These are phyloP conservation scores for Galerucella nymphaeae DNA, from an alignment of 2,888 invertebrate genomes.

Conservation along the genomic window DNA sequence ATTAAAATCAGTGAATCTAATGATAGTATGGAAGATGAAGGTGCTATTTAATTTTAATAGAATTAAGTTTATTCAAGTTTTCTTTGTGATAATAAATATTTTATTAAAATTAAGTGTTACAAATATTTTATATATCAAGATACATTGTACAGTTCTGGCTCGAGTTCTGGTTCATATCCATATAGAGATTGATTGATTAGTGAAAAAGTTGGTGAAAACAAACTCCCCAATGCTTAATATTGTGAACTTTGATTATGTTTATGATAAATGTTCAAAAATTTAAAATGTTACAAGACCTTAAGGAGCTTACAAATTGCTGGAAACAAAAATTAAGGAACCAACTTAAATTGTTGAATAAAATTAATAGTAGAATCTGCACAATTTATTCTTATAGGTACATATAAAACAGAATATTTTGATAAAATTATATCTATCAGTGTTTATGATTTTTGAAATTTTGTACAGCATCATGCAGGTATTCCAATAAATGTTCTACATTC, in stretches of 20 bases:
- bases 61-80: too few relatives aligned
- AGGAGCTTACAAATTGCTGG: too few relatives aligned
- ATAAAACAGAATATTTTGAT: neutral
- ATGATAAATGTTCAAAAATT: too few relatives aligned
- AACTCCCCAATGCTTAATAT: too few relatives aligned
- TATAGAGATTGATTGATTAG: too few relatives aligned
- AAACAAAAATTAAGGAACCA: too few relatives aligned
- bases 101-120: neutral
- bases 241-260: too few relatives aligned
- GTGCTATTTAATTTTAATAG: neutral
- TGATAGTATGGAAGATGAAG: neutral
- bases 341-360: neutral
- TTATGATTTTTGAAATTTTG: conserved; percentile 48
- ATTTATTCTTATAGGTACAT: neutral
- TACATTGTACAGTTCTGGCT: too few relatives aligned
- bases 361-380: neutral
- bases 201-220: too few relatives aligned
- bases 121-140: too few relatives aligned
- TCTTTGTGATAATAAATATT: neutral
- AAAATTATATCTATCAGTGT: conserved; percentile 35
- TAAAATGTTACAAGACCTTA: too few relatives aligned
- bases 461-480: conserved; percentile 52
- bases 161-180: too few relatives aligned
- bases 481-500: conserved; percentile 58
- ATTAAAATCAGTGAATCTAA: neutral